Conservation (phyloP, 2,797 vertebrate genomes). For the Brachyrhaphis roseni region DNA sequence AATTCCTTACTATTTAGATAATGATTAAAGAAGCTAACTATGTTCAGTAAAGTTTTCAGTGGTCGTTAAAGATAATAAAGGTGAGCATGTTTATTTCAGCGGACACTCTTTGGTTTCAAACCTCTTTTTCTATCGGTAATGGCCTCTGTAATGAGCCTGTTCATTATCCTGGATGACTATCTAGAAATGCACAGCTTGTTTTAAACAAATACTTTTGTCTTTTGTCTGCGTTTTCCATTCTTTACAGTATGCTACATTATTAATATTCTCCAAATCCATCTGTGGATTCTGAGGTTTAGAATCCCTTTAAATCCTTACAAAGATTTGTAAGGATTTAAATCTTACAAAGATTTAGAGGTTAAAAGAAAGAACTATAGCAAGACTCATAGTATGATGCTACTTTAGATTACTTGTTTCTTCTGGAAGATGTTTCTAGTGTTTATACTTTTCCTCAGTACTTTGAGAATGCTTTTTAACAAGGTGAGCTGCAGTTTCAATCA, state of each 20-base stretch:
- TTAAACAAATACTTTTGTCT: slow-evolving; percentile 41
- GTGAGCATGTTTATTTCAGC: slow-evolving; percentile 28
- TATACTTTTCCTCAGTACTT: background rate
- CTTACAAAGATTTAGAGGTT: slow-evolving; percentile 8
- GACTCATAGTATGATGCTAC: background rate
- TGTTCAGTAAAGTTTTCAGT: slow-evolving; percentile 19
- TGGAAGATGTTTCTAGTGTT: background rate
- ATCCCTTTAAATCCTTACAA: slow-evolving; percentile 4
- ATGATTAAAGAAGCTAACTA: slow-evolving; percentile 20
- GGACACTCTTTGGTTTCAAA: slow-evolving; percentile 36
- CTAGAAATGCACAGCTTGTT: slow-evolving; percentile 47
- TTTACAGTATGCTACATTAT: slow-evolving; percentile 28
- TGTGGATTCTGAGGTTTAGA: background rate
- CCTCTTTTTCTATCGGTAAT: slow-evolving; percentile 42
- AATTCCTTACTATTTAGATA: slow-evolving; percentile 5
- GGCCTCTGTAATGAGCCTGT: slow-evolving; percentile 52
- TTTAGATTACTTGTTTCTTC: background rate
- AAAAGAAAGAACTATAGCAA: background rate
- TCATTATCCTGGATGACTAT: slow-evolving; percentile 52
- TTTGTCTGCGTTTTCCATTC: slow-evolving; percentile 47
- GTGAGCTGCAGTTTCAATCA: background rate
- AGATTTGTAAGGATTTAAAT: no score
- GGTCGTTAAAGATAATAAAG: slow-evolving; percentile 24
- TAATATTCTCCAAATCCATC: slow-evolving; percentile 29
- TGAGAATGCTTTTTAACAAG: background rate